Base-by-base conservation (phyloP, 2,113 vertebrate genomes). In the Himantopus leucocephalus region DNA sequence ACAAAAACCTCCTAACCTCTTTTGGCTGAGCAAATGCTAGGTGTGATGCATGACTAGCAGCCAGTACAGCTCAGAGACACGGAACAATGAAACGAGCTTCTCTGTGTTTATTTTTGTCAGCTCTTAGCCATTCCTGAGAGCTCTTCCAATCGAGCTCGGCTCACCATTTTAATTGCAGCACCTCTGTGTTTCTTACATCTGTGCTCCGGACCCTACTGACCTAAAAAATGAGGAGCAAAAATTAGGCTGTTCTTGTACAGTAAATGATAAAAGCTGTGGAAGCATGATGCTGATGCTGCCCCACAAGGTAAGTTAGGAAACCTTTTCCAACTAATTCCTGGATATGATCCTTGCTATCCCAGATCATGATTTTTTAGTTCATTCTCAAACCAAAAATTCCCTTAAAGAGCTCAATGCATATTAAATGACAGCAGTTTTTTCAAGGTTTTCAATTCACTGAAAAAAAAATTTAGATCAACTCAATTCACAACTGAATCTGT, bases 31-130 rank as follows among this genome's bases (percentile, higher is more conserved):
- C 92, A 93, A 34, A 45, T 5, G 48, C 93, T 59, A 63, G 90
- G 81, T 85, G 41, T 70, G 74, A 70, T 79, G 93, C 96, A 47
- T 10, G 19, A 53, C 37, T 35, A 67, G 94, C 95, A 79, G 93
- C 93, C 97, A 37, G 96, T n/a, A 94, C 96, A 88, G 48, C 89
- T 89, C 97, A 43, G 87, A 94, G 96, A 67, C 39, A 32, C 85
- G 62, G 94, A 96, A 83, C 96, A 96, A 92, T 67, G 93, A 96
- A 85, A 96, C n/a, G 47, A 96, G 94, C 92, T 91, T 91, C 92
- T 84, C 93, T 27, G 56, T 93, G 94, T 78, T 95, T 87, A 85
- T 87, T 96, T 94, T 92, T 95, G 90, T 90, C 95, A 90, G 64
- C 88, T 94, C 95, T 91, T 34, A 85, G 87, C 93, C 94, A 74